Base-by-base conservation (phyloP, 2,888 invertebrate species). In the Agriotes lineatus region DNA sequence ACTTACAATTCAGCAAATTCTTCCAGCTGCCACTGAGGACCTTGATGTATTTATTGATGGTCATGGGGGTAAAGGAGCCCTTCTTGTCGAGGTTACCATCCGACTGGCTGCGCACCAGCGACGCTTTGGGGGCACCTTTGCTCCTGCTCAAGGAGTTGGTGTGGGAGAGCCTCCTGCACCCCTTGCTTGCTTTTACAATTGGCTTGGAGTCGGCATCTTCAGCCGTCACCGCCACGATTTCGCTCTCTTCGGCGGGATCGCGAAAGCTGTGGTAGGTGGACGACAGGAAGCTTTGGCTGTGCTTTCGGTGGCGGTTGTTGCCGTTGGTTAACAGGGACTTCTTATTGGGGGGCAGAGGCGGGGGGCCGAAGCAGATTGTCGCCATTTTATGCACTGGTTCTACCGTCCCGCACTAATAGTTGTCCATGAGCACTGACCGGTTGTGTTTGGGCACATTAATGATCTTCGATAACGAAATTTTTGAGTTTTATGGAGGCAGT, bases 1-100 rank as follows among this genome's bases (percentile, higher is more conserved):
- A 90, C 93, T 92, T 90, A 93, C 93, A 87, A 87, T 91, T 89
- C 81, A 92, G 86, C 74, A 93, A 88, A 85, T 93, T 93, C 85
- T 90, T 92, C 93, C 93, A 93, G 85, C 92, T 92, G 74, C 92
- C 92, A 80, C 91, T 92, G 77, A 93, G 88, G 71, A 89, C 91
- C 77, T 90, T 90, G 74, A 92, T 90, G 82, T 91, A 93, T 82
- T 91, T 90, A 83, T 91, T 90, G 80, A 85, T 82, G 72, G 82
- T 82, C 66, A 87, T 86, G 35, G 85, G 83, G 12, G 83, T 77
- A 77, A 80, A 68, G 18, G 75, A 72, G 37, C 61, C 62, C 70
- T 76, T 78, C 75, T 81, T 80, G 73, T 82, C 79, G 78, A 93
- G 86, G 81, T 92, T 91, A 6, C 92, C 91, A 79, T 93, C 93